Evolutionary conservation across 2,113 vertebrate species (phyloP).

Genomic region (Grus americana): DNA sequence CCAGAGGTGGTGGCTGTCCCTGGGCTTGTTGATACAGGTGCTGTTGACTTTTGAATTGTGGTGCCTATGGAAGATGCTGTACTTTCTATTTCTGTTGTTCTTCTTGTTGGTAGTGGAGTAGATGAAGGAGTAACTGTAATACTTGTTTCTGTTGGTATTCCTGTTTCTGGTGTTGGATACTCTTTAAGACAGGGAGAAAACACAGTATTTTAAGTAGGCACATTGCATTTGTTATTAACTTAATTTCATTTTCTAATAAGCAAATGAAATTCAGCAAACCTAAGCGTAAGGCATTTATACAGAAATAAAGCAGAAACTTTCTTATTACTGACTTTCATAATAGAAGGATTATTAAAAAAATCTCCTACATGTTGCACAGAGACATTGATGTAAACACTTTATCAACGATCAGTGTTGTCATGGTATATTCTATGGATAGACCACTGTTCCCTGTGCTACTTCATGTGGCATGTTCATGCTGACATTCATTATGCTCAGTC

Average conservation of each 20-base stretch:
- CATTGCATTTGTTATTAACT: not conserved
- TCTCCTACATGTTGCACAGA: not conserved
- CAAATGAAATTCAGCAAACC: not conserved
- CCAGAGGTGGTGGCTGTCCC: too few relatives aligned
- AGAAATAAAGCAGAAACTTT: not conserved
- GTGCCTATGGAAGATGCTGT: not conserved
- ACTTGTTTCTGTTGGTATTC: rapidly evolving
- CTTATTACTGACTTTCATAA: not conserved
- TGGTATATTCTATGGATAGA: too few relatives aligned
- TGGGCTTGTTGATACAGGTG: too few relatives aligned
- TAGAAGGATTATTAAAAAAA: not conserved
- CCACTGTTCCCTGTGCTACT: not conserved
- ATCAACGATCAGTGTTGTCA: not conserved
- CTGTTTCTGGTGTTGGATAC: rapidly evolving
- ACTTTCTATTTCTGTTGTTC: not conserved
- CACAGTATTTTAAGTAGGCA: not conserved
- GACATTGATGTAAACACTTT: not conserved
- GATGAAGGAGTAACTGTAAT: not conserved
- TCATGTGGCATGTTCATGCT: not conserved
- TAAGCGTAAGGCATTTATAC: not conserved
- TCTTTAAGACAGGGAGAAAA: not conserved
- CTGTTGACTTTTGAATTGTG: not conserved
- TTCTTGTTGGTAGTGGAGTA: not conserved
- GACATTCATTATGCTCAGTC: too few relatives aligned
- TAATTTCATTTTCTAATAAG: not conserved